phyloP scores from a whole-genome alignment of 2,888 invertebrate genomes.

The Tetrapedia diversipes region DNA sequence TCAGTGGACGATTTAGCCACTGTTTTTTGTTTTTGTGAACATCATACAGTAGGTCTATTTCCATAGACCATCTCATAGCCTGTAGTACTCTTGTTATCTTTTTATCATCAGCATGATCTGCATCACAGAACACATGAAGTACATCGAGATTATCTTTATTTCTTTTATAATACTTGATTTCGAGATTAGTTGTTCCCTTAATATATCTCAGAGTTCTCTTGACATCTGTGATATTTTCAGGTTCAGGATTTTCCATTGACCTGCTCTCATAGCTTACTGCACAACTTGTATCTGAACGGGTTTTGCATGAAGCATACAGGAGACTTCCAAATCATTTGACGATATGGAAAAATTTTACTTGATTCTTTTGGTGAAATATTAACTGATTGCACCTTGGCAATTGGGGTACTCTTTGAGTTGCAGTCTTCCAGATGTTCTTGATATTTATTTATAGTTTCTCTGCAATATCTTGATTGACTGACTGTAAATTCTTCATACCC shows the following conservation, averaged over 20 bases:
- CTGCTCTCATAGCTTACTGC: not conserved
- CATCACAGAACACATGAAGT: not conserved
- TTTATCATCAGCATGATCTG: not conserved
- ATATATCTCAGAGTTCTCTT: not conserved
- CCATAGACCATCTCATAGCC: not conserved
- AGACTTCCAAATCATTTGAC: not conserved
- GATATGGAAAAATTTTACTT: not conserved
- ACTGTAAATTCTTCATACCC: too few relatives aligned
- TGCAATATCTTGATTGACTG: too few relatives aligned
- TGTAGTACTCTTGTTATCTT: not conserved
- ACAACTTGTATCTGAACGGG: not conserved
- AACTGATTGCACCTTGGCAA: too few relatives aligned
- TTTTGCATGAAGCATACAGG: not conserved
- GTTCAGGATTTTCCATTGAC: not conserved
- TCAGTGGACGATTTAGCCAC: not conserved
- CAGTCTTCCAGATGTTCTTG: too few relatives aligned
- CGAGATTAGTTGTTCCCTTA: not conserved
- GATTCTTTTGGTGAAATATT: too few relatives aligned
- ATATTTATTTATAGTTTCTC: too few relatives aligned
- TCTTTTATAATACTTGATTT: not conserved
- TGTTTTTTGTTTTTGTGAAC: not conserved
- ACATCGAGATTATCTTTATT: not conserved
- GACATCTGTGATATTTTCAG: not conserved
- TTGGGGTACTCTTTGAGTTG: too few relatives aligned
- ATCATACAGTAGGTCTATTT: not conserved